Base-by-base conservation (phyloP, 2,888 invertebrate genomes). In the Oligia latruncula region DNA sequence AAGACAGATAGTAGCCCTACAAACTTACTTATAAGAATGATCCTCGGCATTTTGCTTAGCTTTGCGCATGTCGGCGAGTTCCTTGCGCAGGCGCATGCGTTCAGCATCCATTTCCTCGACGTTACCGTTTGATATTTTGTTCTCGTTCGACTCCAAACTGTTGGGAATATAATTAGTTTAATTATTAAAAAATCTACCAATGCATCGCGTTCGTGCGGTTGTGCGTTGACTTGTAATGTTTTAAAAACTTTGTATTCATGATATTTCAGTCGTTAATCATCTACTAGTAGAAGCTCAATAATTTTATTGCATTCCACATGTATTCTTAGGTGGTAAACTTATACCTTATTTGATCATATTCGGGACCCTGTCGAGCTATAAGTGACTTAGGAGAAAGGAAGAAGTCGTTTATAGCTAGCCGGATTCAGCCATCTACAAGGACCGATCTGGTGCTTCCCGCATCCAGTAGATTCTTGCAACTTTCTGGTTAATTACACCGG, bases 21-120 rank as follows among this genome's bases (percentile, higher is more conserved):
- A 80, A 85, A 92, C 96, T 97, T 94, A 98, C 98, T 97, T 97
- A 90, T 95, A 94, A 71, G 97, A 95, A 88, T 97, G 97, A 68
- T 97, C 97, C 89, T 97, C 97, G 0, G 97, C 97, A 87, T 94
- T 97, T 85, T 97, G 97, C 87, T 97, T 97, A 75, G 97, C 97
- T 77, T 97, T 97, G 85, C 97, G 95, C 91, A 97, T 96, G 83
- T 97, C 97, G 8, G 97, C 96, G 6, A 97, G 93, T 87, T 97
- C 97, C 84, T 97, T 95, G 90, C 97, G 95, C 89, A 97, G 89
- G 62, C 97, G 97, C 90, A 97, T 83, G 49, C 97, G 95, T 88
- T 97, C 97, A 17, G 97, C 91, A 77, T 97, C 97, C 17, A 92
- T 83, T 79, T 95, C 95, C 75, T 96, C 96, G 23, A 90, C 74